Percentiles rank a stretch among this genome's conserved stretches.
phyloP scores from a whole-genome alignment of 1,140 invertebrate species.

The Akabosia matsudoensis region DNA sequence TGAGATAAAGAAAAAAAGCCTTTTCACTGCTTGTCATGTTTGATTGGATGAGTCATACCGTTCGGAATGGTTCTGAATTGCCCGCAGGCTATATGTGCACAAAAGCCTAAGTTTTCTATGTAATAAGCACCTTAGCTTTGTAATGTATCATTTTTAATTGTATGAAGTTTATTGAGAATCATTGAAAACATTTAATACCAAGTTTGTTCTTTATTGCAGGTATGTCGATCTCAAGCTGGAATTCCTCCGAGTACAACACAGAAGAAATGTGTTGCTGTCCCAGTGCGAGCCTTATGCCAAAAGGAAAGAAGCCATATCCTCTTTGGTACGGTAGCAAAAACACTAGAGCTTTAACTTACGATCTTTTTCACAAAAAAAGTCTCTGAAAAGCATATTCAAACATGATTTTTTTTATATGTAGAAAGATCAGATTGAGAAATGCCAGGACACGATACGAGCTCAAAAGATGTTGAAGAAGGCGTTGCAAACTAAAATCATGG shows the following conservation, averaged over 20 bases:
- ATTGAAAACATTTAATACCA: no score
- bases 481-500: slow-evolving; percentile 59
- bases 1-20: no score
- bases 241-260: slow-evolving; percentile 18
- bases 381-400: background rate
- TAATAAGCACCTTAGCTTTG: no score
- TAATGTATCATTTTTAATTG: no score
- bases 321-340: slow-evolving; percentile 28
- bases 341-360: background rate
- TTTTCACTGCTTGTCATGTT: no score
- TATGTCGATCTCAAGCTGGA: slow-evolving; percentile 32
- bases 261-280: slow-evolving; percentile 14
- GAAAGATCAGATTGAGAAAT: slow-evolving; percentile 62
- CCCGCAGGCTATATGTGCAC: no score
- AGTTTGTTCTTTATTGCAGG: no score
- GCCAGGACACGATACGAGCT: slow-evolving; percentile 61
- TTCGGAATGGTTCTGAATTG: no score
- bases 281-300: slow-evolving; percentile 33
- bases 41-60: no score
- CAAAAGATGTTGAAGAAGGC: slow-evolving; percentile 63
- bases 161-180: no score
- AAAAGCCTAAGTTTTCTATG: no score
- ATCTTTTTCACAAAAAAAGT: background rate
- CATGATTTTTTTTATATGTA: slow-evolving; percentile 43
- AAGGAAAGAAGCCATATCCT: slow-evolving; percentile 22